phyloP scores from a whole-genome alignment of 2,797 vertebrate species.

The Schizothorax lantsangensis region DNA sequence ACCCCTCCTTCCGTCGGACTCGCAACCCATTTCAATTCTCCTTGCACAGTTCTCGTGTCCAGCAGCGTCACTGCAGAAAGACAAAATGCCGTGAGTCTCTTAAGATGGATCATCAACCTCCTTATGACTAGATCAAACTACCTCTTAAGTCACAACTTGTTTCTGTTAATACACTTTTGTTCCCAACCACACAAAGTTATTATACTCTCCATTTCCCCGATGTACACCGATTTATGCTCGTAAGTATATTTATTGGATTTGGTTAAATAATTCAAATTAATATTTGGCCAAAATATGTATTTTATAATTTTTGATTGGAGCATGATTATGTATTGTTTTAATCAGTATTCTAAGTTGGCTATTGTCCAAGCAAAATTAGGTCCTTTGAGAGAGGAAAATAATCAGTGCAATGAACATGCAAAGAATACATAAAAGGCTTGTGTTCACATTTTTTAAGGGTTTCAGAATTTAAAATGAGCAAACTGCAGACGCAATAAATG shows the following conservation, averaged over 20 bases:
- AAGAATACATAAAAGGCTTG: not conserved
- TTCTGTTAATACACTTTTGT: not conserved
- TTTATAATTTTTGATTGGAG: not conserved
- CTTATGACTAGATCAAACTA: conserved; percentile 6
- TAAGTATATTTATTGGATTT: not conserved
- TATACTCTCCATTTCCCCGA: not conserved
- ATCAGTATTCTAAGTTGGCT: not conserved
- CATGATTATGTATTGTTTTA: conserved; percentile 7
- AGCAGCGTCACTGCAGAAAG: conserved; percentile 89
- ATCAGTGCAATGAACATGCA: not conserved
- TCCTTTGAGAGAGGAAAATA: not conserved
- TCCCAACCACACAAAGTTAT: not conserved
- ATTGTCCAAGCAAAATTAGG: not conserved
- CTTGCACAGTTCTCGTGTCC: conserved; percentile 98
- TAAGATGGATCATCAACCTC: conserved; percentile 32
- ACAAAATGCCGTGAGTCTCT: conserved; percentile 32
- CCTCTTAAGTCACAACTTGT: conserved; percentile 13
- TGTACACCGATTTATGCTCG: not conserved
- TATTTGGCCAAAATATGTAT: not conserved
- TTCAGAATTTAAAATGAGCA: not conserved
- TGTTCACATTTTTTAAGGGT: not conserved
- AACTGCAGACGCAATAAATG: not conserved
- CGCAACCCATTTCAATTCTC: conserved; percentile 98
- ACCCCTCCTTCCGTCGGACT: conserved; percentile 98
- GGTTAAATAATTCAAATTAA: not conserved